These are phyloP conservation scores for Limnephilus lunatus DNA, from an alignment of 2,888 invertebrate species.

Conservation along the genomic window DNA sequence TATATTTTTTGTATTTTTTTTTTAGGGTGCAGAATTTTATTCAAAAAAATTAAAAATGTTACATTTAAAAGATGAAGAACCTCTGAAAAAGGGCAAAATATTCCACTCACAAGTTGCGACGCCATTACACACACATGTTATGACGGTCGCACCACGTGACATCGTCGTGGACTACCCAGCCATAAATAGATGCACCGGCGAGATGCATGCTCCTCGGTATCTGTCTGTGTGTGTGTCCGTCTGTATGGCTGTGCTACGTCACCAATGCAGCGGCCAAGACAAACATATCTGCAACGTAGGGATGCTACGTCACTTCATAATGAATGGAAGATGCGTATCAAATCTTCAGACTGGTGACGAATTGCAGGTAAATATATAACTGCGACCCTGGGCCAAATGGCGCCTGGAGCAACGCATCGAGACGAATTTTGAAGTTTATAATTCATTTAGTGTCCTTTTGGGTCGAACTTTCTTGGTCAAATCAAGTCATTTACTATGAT, in stretches of 20 bases:
- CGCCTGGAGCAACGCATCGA: background rate
- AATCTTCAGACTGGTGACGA: background rate
- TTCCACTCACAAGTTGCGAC: constrained; percentile 6
- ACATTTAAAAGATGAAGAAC: background rate
- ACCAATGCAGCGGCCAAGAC: background rate
- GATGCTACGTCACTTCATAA: background rate
- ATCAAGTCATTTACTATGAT: too few relatives aligned
- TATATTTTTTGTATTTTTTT: too few relatives aligned
- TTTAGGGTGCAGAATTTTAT: too few relatives aligned
- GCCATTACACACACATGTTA: background rate
- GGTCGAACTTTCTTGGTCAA: too few relatives aligned
- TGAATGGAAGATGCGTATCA: constrained; percentile 2
- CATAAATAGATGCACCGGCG: constrained; percentile 27
- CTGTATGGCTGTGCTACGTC: background rate
- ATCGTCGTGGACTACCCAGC: background rate
- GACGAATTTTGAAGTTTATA: background rate
- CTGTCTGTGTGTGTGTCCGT: background rate
- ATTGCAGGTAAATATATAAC: background rate
- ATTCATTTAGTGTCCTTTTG: background rate
- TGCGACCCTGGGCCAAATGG: background rate
- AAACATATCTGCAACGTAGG: background rate
- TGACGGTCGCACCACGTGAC: constrained; percentile 6
- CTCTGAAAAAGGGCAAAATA: background rate
- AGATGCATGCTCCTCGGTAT: background rate
- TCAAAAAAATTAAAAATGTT: too few relatives aligned